Evolutionary conservation across 2,888 invertebrate species (phyloP), one percentile per base, ranked within the genome.

Genomic region (Sminthurinus aureus): DNA sequence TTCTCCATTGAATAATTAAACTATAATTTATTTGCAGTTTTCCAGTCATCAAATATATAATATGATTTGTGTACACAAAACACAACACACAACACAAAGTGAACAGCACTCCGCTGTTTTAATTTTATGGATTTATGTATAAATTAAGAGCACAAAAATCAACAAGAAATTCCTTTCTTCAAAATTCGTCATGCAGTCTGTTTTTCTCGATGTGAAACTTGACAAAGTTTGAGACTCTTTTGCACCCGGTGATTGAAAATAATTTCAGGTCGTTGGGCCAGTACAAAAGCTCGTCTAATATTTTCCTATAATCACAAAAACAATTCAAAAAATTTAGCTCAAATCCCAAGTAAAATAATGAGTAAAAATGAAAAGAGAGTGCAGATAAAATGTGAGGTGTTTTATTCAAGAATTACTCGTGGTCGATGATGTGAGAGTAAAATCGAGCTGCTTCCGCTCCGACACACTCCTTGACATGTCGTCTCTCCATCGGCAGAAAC

Each of bases 141-240:
- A n/a, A n/a, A n/a, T n/a, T n/a, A n/a, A n/a, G n/a, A n/a, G n/a
- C n/a, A n/a, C n/a, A n/a, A n/a, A n/a, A n/a, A n/a, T n/a, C n/a
- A n/a, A n/a, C n/a, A n/a, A n/a, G n/a, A n/a, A n/a, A n/a, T n/a
- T n/a, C n/a, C n/a, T n/a, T n/a, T 80, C 20, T n/a, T 50, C 50
- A 50, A 50, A 50, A 20, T n/a, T 51, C 20, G 20, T 76, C 50
- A n/a, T 26, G n/a, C 74, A 78, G 67, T 84, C 78, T 26, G 90
- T 6, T 90, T 90, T n/a, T 90, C 91, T 94, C 93, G 89, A 99
- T 98, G 92, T 99, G 99, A 91, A 98, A 98, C 92, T 99, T 99
- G 69, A 99, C 99, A 90, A 99, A 99, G 83, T 98, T 98, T 91
- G 99, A 93, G 67, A 98, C 93, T 88, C 95, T 92, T 90, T 98